Evolutionary conservation across 2,113 vertebrate species (phyloP).

Genomic region (Rhombomys opimus): DNA sequence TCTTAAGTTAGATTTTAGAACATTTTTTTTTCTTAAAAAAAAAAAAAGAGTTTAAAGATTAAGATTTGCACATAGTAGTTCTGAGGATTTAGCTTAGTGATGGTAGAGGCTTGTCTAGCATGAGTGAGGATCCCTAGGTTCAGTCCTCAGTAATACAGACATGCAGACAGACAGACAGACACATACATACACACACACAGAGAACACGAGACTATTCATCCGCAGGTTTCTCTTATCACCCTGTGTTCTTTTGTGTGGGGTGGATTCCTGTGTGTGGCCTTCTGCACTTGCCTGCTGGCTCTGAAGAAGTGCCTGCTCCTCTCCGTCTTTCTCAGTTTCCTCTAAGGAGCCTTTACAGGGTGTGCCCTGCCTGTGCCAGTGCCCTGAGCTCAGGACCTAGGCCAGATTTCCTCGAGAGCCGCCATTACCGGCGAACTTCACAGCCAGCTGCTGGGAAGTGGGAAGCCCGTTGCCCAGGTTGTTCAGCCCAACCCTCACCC

Average conservation of each 20-base stretch:
- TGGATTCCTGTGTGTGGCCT: accelerated
- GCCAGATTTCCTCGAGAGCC: background rate
- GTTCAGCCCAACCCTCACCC: background rate
- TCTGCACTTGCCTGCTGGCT: no score
- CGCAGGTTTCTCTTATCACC: accelerated
- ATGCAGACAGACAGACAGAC: background rate
- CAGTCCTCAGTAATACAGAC: background rate
- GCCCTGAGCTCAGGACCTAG: accelerated
- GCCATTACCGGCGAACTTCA: background rate
- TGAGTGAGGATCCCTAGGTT: background rate
- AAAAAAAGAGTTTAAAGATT: background rate
- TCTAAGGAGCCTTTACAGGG: background rate
- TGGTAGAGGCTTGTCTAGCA: background rate
- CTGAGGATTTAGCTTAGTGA: background rate
- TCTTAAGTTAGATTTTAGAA: background rate
- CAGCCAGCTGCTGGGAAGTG: background rate
- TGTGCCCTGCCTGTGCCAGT: accelerated
- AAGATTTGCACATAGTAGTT: background rate
- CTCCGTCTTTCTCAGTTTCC: background rate
- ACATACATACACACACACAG: background rate
- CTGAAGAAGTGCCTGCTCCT: background rate
- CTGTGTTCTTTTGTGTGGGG: no score
- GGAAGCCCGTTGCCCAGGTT: background rate
- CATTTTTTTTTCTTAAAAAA: background rate
- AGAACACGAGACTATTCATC: accelerated